Evolutionary conservation across 2,797 vertebrate species (phyloP).

Genomic region (Leuciscus waleckii): DNA sequence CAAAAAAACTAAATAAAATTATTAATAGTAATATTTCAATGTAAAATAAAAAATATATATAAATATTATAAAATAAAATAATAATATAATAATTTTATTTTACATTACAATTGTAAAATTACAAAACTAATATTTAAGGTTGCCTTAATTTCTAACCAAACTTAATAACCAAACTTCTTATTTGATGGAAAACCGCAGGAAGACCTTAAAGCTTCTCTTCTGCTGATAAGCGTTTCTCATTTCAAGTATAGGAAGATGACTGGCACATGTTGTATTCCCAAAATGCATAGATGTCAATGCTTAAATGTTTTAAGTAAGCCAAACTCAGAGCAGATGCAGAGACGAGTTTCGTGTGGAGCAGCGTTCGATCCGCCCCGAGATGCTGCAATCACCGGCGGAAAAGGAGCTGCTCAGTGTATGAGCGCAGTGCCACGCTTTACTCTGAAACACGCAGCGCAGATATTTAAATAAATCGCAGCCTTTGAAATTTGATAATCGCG

Average conservation of each 20-base stretch:
- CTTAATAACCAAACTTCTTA: too few relatives aligned
- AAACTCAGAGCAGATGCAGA: not conserved
- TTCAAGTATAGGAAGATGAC: not conserved
- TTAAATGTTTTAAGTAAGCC: not conserved
- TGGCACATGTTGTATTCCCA: not conserved
- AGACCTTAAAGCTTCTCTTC: too few relatives aligned
- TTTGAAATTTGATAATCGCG: not conserved
- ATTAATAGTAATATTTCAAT: not conserved
- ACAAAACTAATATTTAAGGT: not conserved
- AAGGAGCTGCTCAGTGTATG: too few relatives aligned
- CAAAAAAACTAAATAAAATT: not conserved
- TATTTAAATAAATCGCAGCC: not conserved
- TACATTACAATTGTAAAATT: not conserved
- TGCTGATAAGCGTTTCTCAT: not conserved
- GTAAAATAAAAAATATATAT: not conserved
- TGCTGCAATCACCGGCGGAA: rapidly evolving
- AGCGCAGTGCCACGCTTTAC: not conserved
- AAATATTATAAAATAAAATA: too few relatives aligned
- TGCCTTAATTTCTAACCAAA: not conserved
- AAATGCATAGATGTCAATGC: not conserved
- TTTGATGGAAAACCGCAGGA: too few relatives aligned
- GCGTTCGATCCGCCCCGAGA: not conserved
- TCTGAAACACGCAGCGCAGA: not conserved
- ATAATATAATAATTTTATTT: too few relatives aligned
- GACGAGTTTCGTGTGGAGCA: not conserved